Evolutionary conservation across 2,888 invertebrate species (phyloP).

Genomic region (Ferdinandea cuprea): DNA sequence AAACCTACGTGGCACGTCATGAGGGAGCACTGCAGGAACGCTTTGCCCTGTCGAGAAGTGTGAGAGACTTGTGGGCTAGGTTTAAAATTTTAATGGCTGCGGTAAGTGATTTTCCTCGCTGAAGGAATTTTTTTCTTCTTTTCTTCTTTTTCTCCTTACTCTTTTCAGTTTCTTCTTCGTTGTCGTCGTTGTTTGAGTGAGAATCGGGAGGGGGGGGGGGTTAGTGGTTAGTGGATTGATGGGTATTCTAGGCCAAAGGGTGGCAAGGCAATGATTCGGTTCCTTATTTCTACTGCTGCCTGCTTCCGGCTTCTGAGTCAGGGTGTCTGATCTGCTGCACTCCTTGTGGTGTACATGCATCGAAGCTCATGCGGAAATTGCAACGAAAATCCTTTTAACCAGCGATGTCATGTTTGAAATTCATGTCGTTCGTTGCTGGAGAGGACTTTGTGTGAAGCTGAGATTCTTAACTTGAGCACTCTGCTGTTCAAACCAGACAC

Average conservation of each 20-base stretch:
- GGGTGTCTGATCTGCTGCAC: slow-evolving; percentile 53
- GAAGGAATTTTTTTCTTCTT: slow-evolving; percentile 34
- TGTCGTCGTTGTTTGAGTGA: slow-evolving; percentile 41
- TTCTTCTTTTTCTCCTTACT: slow-evolving; percentile 10
- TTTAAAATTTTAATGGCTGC: slow-evolving; percentile 91
- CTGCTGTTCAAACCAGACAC: slow-evolving; percentile 22
- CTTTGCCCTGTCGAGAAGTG: slow-evolving; percentile 94
- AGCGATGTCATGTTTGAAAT: slow-evolving; percentile 61
- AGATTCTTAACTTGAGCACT: slow-evolving; percentile 39
- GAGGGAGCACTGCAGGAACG: slow-evolving; percentile 95
- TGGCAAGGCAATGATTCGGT: slow-evolving; percentile 66
- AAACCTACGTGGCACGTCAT: slow-evolving; percentile 93
- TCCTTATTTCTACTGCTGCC: slow-evolving; percentile 46
- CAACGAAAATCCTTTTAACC: slow-evolving; percentile 71
- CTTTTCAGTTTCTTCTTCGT: slow-evolving; percentile 9
- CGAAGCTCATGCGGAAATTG: slow-evolving; percentile 70
- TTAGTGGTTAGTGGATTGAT: slow-evolving; percentile 5
- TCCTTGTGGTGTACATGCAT: slow-evolving; percentile 31
- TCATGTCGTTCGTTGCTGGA: slow-evolving; percentile 43
- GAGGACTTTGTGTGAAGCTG: slow-evolving; percentile 6
- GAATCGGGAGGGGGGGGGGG: slow-evolving; percentile 31
- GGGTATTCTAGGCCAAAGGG: slow-evolving; percentile 27
- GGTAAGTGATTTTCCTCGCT: slow-evolving; percentile 84
- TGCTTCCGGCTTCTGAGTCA: slow-evolving; percentile 50
- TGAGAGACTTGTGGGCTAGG: slow-evolving; percentile 92